Percentiles rank a stretch among this genome's conserved stretches.
These are phyloP conservation scores for Geotria australis DNA, from an alignment of 2,797 vertebrate genomes.

Conservation along the genomic window DNA sequence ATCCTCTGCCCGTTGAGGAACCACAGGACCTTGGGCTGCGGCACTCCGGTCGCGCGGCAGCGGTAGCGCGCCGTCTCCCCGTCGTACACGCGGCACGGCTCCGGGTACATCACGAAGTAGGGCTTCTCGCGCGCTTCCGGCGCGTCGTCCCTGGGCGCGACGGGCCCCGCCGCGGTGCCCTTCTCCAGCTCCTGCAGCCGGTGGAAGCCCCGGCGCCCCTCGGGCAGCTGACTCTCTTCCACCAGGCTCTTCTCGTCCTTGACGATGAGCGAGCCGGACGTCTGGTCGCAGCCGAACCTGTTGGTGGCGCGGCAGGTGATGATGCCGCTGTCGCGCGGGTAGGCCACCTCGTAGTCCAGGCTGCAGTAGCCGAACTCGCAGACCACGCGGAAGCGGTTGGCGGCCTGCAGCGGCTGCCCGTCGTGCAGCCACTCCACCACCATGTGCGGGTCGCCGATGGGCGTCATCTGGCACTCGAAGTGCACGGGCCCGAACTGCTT, in stretches of 20 bases:
- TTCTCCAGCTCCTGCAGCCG: constrained; percentile 67
- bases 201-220: constrained; percentile 45
- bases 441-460: constrained; percentile 86
- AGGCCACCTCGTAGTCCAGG: constrained; percentile 68
- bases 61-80: constrained; percentile 69
- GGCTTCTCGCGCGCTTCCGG: constrained; percentile 58
- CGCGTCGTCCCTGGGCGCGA: constrained; percentile 33
- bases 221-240: constrained; percentile 70
- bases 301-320: constrained; percentile 87
- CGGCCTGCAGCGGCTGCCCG: constrained; percentile 62
- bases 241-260: constrained; percentile 96
- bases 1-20: constrained; percentile 90
- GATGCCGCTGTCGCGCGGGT: constrained; percentile 79
- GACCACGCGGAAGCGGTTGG: constrained; percentile 79
- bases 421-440: constrained; percentile 86
- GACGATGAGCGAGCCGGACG: constrained; percentile 66
- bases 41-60: constrained; percentile 80
- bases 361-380: constrained; percentile 95
- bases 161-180: constrained; percentile 45
- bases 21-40: constrained; percentile 85
- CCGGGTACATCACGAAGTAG: constrained; percentile 69
- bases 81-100: constrained; percentile 49
- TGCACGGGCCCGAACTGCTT: constrained; percentile 63
- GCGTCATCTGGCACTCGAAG: constrained; percentile 81
- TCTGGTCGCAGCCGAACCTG: constrained; percentile 80